Percentiles rank a stretch among this genome's conserved stretches.
Evolutionary conservation across 2,888 invertebrate genomes (phyloP).

Genomic region (Harpalus rufipes): DNA sequence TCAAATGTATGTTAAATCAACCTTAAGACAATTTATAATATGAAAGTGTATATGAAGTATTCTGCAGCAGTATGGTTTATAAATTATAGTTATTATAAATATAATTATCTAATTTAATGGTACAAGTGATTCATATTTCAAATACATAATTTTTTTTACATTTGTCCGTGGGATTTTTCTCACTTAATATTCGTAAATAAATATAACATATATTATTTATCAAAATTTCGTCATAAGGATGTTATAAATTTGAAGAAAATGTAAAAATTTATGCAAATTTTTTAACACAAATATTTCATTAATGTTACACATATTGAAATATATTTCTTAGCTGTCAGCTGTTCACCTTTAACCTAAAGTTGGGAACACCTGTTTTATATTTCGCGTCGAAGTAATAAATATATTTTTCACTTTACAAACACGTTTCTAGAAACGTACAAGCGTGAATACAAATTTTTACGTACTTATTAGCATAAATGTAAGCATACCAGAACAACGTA

Average conservation of each 20-base stretch:
- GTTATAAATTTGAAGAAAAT: constrained; percentile 2
- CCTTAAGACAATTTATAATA: background rate
- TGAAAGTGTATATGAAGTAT: constrained; percentile 35
- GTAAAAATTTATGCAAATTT: constrained; percentile 4
- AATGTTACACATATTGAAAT: constrained; percentile 3
- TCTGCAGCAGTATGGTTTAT: background rate
- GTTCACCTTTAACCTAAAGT: constrained; percentile 15
- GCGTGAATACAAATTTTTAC: background rate
- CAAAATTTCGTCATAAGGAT: constrained; percentile 10
- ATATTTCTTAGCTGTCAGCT: constrained; percentile 3
- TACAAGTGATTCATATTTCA: constrained; percentile 11
- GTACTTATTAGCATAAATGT: too few relatives aligned
- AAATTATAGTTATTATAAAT: constrained; percentile 25
- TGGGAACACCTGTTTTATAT: background rate
- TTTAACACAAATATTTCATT: constrained; percentile 17
- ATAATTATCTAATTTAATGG: constrained; percentile 5
- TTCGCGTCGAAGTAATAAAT: constrained; percentile 25
- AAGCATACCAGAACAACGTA: too few relatives aligned
- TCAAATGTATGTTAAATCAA: constrained; percentile 31
- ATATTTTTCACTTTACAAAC: background rate
- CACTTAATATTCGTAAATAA: background rate
- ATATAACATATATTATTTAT: background rate
- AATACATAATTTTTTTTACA: background rate
- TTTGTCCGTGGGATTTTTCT: background rate
- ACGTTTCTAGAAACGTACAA: background rate